A percentile compares a stretch with the other conserved stretches of the same genome.
phyloP scores from a whole-genome alignment of 1,140 invertebrate genomes.

The Hycleus cichorii region DNA sequence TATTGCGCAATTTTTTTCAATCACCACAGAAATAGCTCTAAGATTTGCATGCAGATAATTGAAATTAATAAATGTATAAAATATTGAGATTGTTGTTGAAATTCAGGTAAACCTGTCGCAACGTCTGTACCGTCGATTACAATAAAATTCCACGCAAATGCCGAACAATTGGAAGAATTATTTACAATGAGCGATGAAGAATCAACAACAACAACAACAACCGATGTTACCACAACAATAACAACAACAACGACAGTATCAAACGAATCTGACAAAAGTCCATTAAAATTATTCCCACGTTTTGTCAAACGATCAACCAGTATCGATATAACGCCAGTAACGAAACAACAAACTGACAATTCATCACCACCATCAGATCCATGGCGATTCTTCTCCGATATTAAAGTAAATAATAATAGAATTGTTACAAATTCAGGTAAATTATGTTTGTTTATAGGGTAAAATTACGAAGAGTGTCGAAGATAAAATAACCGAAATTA shows the following conservation, averaged over 20 bases:
- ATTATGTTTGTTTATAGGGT: conserved; percentile 32
- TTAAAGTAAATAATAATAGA: conserved; percentile 37
- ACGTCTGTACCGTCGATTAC: conserved; percentile 52
- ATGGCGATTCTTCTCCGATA: conserved; percentile 49
- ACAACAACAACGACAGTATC: neutral
- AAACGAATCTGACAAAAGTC: conserved; percentile 28
- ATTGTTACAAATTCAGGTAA: neutral
- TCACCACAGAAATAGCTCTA: too few species aligned
- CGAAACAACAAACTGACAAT: conserved; percentile 31
- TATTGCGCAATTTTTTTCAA: neutral
- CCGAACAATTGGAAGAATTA: conserved; percentile 62
- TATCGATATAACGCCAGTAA: conserved; percentile 36
- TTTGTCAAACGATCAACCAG: conserved; percentile 43
- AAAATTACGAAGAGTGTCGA: conserved; percentile 60
- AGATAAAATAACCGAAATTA: conserved; percentile 54
- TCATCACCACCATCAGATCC: conserved; percentile 46
- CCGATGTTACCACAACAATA: conserved; percentile 1
- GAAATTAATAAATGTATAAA: neutral
- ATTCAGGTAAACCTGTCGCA: conserved; percentile 56
- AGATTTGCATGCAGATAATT: neutral
- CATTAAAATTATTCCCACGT: conserved; percentile 30
- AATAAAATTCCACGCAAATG: conserved; percentile 63
- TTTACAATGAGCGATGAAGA: conserved; percentile 54
- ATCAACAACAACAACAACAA: neutral
- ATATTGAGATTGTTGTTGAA: neutral